Evolutionary conservation across 2,888 invertebrate genomes (phyloP), one percentile per base, ranked within the genome.

Genomic region (Drosophila melanocephala): DNA sequence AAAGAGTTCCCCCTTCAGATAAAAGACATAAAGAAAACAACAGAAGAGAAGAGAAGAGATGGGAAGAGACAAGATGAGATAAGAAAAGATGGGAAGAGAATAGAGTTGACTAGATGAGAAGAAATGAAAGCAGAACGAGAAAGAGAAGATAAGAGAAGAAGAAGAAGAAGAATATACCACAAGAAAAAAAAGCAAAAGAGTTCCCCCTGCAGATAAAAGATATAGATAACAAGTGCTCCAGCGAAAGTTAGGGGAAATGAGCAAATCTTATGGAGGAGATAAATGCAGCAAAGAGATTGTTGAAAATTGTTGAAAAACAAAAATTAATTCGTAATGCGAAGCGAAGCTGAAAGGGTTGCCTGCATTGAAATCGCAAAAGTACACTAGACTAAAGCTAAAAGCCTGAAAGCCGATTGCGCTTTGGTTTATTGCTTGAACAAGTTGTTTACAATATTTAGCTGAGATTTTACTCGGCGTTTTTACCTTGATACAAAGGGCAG

Each of bases 341-440:
- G 19, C n/a, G 6, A 28, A 42, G 22, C 9, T 47, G 14, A 26
- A 26, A 16, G 26, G 47, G 47, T 47, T 47, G 16, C 26, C 16
- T 0, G 33, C 33, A 35, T 5, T 35, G 12, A 47, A 26, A 26
- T 7, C 9, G 30, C 28, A 14, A 56, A 28, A 9, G 14, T 19
- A 5, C 35, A 22, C 7, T 22, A 32, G 22, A 37, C 26, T 39
- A 28, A 39, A n/a, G 39, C n/a, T 39, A 30, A 57, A 39, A 28
- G 39, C 39, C 37, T 14, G 37, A 57, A 57, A 57, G 39, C 39
- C 30, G 39, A 57, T 57, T 57, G 39, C 39, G 39, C 39, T 67
- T 30, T 30, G 44, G 35, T 50, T 50, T 56, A 70, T 35, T 56
- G 56, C 47, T 26, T 55, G 32, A 70, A 56, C 37, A 68, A 70